Base-by-base conservation (phyloP, 2,888 invertebrate genomes). In the Drosophila suboccidentalis region DNA sequence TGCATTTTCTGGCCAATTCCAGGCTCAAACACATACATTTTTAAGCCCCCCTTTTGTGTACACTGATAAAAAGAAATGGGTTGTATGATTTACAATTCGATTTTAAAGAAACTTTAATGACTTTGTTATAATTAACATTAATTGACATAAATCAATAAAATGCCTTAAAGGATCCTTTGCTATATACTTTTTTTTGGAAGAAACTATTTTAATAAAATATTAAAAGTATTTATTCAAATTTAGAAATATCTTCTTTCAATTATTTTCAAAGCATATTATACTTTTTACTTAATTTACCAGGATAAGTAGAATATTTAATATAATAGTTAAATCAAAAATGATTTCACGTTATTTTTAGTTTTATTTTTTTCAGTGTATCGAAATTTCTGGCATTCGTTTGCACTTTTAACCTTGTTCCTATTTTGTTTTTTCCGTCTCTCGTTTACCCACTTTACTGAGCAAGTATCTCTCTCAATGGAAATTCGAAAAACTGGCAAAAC, bases 401-500 rank as follows among this genome's bases (percentile, higher is more conserved):
- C 38, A 34, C 15, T 49, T 60, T 49, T 10, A 9, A 13, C 32
- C 8, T 3, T 5, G n/a, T 41, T n/a, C 13, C 13, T 17, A 34
- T 36, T 22, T 26, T 22, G 1, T 5, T n/a, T 15, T 44, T 36
- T 38, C 2, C 8, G 13, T n/a, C 5, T 36, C 13, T 38, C 36
- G 36, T 6, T 38, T 38, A 38, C 13, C 15, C 4, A 47, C 10
- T 15, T 49, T 19, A 17, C 19, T 11, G 50, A 15, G 38, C 34
- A 39, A 58, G 58, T 78, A 15, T 57, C 36, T 62, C 78, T 67
- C 78, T 78, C 59, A 59, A 54, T 73, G 75, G 63, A 62, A 70
- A 70, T 70, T 57, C 38, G 26, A 64, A 76, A 78, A 69, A 58
- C 61, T 55, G 51, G 47, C 61, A 49, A 49, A 64, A 70, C 19